Percentiles rank a stretch among this genome's conserved stretches.
phyloP scores from a whole-genome alignment of 2,797 vertebrate genomes.

The Capromys pilorides region DNA sequence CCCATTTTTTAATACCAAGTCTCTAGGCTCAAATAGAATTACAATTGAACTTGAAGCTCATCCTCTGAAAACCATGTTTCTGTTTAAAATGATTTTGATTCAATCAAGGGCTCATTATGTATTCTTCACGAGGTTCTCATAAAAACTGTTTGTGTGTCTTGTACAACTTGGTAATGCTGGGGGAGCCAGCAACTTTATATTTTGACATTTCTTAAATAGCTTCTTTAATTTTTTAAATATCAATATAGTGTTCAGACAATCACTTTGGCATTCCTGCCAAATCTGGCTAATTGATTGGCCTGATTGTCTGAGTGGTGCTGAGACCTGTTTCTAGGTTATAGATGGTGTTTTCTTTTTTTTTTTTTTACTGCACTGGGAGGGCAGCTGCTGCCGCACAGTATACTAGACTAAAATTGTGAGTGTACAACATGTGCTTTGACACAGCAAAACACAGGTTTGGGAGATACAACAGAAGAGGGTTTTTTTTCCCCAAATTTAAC shows the following conservation, averaged over 20 bases:
- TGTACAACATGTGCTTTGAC: neutral
- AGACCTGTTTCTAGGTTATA: constrained; percentile 54
- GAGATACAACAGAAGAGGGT: constrained; percentile 47
- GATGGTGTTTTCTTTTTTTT: neutral
- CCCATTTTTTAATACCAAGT: constrained; percentile 80
- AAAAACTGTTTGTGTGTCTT: constrained; percentile 84
- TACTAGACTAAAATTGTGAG: neutral
- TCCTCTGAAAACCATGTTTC: constrained; percentile 87
- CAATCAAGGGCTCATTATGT: constrained; percentile 85
- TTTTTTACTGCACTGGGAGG: constrained; percentile 27
- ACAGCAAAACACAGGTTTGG: neutral
- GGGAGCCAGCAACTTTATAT: constrained; percentile 74
- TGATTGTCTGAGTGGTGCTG: neutral
- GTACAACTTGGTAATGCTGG: constrained; percentile 83
- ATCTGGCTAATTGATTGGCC: constrained; percentile 66
- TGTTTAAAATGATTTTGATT: constrained; percentile 89
- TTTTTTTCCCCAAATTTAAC: constrained; percentile 58
- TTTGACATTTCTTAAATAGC: constrained; percentile 82
- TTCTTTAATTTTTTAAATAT: constrained; percentile 78
- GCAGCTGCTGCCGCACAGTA: neutral
- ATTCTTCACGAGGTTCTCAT: constrained; percentile 83
- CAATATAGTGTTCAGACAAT: constrained; percentile 60
- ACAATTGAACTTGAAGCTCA: constrained; percentile 86
- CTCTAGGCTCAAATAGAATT: constrained; percentile 87
- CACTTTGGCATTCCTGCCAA: constrained; percentile 60